Conservation (phyloP, 1,140 invertebrate genomes). For the Drosophila setifemur region DNA sequence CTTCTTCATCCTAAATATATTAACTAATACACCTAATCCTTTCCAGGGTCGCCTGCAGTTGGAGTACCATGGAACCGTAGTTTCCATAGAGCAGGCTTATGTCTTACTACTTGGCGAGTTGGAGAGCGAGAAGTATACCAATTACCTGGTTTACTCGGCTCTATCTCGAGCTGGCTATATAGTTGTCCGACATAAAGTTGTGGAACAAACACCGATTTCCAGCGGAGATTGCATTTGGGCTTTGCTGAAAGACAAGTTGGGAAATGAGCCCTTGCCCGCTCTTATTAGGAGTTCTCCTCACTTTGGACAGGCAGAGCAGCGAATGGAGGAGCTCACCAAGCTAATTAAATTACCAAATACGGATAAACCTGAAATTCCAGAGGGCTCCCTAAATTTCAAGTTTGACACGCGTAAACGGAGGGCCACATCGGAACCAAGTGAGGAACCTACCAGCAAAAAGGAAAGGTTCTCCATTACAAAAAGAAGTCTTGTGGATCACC, state of each 20-base stretch:
- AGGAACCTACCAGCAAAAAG: conserved; percentile 16
- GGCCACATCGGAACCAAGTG: neutral
- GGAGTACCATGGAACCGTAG: conserved; percentile 42
- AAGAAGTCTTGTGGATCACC: conserved; percentile 48
- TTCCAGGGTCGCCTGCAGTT: conserved; percentile 69
- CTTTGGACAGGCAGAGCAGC: conserved; percentile 17
- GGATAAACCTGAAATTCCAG: neutral
- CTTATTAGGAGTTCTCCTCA: conserved; percentile 34
- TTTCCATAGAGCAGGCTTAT: conserved; percentile 75
- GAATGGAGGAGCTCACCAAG: conserved; percentile 35
- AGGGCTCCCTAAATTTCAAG: conserved; percentile 16
- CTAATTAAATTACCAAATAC: conserved; percentile 30
- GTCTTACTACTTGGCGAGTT: conserved; percentile 56
- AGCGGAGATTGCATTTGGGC: conserved; percentile 68
- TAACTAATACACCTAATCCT: neutral
- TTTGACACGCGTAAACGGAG: conserved; percentile 54
- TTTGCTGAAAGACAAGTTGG: conserved; percentile 34
- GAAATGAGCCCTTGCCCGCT: conserved; percentile 33
- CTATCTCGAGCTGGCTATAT: conserved; percentile 71
- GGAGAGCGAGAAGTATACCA: conserved; percentile 44
- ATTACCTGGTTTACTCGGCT: conserved; percentile 72
- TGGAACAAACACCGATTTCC: neutral
- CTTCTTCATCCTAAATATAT: neutral
- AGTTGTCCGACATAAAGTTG: conserved; percentile 49
- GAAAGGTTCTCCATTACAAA: neutral